A percentile compares a stretch with the other conserved stretches of the same genome.
These are phyloP conservation scores for Ciconia boyciana DNA, from an alignment of 2,113 vertebrate genomes.

Conservation along the genomic window DNA sequence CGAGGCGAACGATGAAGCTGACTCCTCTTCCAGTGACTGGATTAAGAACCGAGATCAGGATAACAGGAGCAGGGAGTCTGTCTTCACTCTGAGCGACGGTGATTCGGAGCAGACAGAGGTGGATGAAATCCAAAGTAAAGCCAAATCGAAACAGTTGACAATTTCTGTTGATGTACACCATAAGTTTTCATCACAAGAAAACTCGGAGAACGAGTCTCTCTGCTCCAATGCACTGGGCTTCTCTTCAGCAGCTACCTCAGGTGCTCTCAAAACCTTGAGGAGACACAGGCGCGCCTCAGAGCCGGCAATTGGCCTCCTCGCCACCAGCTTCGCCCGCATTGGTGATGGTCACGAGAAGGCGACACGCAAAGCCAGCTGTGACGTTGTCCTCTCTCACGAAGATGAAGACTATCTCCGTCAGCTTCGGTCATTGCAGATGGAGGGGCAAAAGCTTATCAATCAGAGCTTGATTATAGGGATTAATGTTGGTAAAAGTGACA, in stretches of 20 bases:
- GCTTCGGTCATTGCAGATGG: constrained; percentile 74
- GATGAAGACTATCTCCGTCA: constrained; percentile 77
- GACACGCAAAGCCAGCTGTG: constrained; percentile 82
- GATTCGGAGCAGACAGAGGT: constrained; percentile 78
- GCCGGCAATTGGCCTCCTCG: constrained; percentile 71
- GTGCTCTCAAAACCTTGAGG: constrained; percentile 52
- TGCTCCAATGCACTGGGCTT: constrained; percentile 17
- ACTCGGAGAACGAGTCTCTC: constrained; percentile 16
- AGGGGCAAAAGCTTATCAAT: constrained; percentile 75
- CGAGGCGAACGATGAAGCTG: constrained; percentile 85
- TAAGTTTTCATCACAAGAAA: constrained; percentile 35
- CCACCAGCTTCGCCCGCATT: constrained; percentile 19
- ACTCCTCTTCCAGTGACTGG: constrained; percentile 78
- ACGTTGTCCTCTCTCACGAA: constrained; percentile 73
- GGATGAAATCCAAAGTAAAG: constrained; percentile 66
- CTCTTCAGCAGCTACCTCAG: constrained; percentile 33
- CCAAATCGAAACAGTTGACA: constrained; percentile 63
- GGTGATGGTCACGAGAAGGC: constrained; percentile 34
- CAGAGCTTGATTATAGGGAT: constrained; percentile 70
- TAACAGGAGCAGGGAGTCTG: constrained; percentile 88
- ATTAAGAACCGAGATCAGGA: constrained; percentile 76
- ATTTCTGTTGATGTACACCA: constrained; percentile 41
- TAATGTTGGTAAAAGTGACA: constrained; percentile 66
- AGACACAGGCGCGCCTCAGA: constrained; percentile 84
- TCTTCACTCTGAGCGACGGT: constrained; percentile 86